These are phyloP conservation scores for Eurytemora carolleeae DNA, from an alignment of 1,140 invertebrate species.

Conservation along the genomic window DNA sequence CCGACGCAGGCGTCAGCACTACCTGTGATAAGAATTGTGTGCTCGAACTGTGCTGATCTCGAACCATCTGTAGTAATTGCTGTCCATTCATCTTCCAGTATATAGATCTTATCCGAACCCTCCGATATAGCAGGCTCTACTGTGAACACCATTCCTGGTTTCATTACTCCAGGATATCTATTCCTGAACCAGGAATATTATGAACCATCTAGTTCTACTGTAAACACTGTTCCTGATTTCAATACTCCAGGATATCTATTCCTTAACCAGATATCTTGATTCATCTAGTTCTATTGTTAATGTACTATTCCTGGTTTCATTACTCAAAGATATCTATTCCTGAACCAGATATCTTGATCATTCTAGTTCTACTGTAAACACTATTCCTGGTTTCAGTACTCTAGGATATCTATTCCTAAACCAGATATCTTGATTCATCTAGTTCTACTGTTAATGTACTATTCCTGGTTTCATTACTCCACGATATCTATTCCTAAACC, in stretches of 20 bases:
- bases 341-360: too few species aligned
- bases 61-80: conserved; percentile 51
- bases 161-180: conserved; percentile 47
- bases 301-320: too few species aligned
- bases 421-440: conserved; percentile 5
- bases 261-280: conserved; percentile 3
- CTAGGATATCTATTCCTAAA: conserved; percentile 1
- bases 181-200: conserved; percentile 37
- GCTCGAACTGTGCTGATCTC: conserved; percentile 70
- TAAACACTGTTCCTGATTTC: too few species aligned
- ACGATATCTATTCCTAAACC: too few species aligned
- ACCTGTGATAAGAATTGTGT: conserved; percentile 65
- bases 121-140: conserved; percentile 72
- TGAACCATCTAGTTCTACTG: conserved; percentile 2
- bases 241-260: not conserved
- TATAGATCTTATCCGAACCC: conserved; percentile 40
- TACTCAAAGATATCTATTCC: too few species aligned
- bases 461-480: too few species aligned
- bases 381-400: too few species aligned
- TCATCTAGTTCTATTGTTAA: conserved; percentile 6
- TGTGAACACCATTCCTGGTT: conserved; percentile 74
- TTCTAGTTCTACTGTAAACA: too few species aligned
- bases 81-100: conserved; percentile 74
- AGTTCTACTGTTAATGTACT: conserved; percentile 8
- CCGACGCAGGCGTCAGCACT: too few species aligned